A percentile compares a stretch with the other conserved stretches of the same genome.
phyloP scores from a whole-genome alignment of 2,797 vertebrate species.

The Harpagifer antarcticus region DNA sequence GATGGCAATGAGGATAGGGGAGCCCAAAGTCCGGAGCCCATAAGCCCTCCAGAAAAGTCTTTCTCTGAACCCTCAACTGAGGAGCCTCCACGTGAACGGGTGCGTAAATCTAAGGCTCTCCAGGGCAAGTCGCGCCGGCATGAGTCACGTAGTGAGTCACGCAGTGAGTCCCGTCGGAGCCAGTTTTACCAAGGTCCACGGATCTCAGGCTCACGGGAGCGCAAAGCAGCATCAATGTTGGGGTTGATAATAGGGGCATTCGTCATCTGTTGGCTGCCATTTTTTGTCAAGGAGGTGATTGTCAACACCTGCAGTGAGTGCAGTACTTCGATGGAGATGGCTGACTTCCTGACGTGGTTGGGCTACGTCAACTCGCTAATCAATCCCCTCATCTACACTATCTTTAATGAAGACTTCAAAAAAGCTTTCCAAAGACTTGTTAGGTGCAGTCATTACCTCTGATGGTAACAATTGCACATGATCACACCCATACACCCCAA shows the following conservation, averaged over 20 bases:
- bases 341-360: constrained; percentile 96
- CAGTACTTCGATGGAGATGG: constrained; percentile 90
- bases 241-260: constrained; percentile 97
- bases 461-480: constrained; percentile 59
- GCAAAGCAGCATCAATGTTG: constrained; percentile 94
- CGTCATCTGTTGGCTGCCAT: constrained; percentile 97
- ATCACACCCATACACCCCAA: constrained; percentile 27
- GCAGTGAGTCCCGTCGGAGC: constrained; percentile 84
- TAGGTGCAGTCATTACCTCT: constrained; percentile 89
- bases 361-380: constrained; percentile 98
- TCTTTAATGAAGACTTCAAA: constrained; percentile 99
- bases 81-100: constrained; percentile 83
- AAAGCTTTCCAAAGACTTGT: constrained; percentile 98
- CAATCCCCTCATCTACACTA: constrained; percentile 98
- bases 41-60: constrained; percentile 90
- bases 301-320: constrained; percentile 93
- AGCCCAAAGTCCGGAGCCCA: constrained; percentile 83
- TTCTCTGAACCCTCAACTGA: constrained; percentile 92
- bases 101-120: constrained; percentile 82
- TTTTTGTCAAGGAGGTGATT: constrained; percentile 98
- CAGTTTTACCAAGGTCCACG: constrained; percentile 90
- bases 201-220: constrained; percentile 93
- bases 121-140: constrained; percentile 84
- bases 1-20: constrained; percentile 80
- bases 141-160: constrained; percentile 86